Evolutionary conservation across 2,888 invertebrate species (phyloP).

Genomic region (Melanophora roralis): DNA sequence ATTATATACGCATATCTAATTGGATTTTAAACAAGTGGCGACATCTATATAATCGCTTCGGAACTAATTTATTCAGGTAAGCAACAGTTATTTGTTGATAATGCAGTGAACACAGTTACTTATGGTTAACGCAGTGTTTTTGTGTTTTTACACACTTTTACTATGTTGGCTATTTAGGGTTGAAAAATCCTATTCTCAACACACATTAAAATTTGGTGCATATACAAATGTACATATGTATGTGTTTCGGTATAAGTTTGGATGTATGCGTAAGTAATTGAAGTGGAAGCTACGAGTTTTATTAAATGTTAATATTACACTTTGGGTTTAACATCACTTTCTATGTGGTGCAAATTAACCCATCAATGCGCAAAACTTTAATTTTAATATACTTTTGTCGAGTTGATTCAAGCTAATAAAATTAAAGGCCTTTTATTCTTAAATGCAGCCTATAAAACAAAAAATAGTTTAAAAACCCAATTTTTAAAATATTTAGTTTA

Average conservation of each 20-base stretch:
- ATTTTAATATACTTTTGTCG: no score
- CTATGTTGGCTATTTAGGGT: no score
- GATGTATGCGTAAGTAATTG: no score
- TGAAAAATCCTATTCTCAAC: slow-evolving; percentile 25
- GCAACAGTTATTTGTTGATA: slow-evolving; percentile 50
- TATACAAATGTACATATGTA: no score
- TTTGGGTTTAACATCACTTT: background rate
- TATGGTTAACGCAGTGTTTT: slow-evolving; percentile 59
- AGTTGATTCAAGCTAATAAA: no score
- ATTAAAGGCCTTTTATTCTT: no score
- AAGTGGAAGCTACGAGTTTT: background rate
- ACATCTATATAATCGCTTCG: slow-evolving; percentile 40
- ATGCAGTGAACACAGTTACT: slow-evolving; percentile 40
- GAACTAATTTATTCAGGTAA: background rate
- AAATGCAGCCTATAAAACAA: no score
- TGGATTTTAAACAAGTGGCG: slow-evolving; percentile 45
- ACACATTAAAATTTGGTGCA: background rate
- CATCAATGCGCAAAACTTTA: background rate
- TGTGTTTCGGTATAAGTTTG: no score
- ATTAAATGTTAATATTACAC: slow-evolving; percentile 2
- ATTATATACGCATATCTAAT: slow-evolving; percentile 33
- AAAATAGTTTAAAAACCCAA: no score
- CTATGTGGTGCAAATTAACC: background rate
- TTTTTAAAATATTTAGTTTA: no score
- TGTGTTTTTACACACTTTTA: background rate